Evolutionary conservation across 2,113 vertebrate genomes (phyloP).

Genomic region (Balaeniceps rex): DNA sequence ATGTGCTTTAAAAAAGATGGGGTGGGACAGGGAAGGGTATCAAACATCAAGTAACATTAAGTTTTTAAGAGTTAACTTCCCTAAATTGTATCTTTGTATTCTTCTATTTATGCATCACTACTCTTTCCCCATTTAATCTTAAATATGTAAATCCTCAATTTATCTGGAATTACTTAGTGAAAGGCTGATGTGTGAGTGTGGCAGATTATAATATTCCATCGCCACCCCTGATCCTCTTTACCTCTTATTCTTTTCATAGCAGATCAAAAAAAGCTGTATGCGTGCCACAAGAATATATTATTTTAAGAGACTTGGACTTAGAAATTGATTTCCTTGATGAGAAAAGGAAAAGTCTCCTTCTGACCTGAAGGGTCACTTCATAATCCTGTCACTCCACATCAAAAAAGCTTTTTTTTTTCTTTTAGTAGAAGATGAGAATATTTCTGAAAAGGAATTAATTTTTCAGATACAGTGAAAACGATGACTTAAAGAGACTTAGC

Average conservation of each 20-base stretch:
- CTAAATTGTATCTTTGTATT: conserved; percentile 65
- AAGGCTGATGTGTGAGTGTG: conserved; percentile 81
- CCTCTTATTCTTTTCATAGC: conserved; percentile 82
- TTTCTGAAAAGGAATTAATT: conserved; percentile 85
- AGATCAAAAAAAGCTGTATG: conserved; percentile 77
- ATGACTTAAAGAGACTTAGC: conserved; percentile 74
- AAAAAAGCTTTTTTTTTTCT: conserved; percentile 67
- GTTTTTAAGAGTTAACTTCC: conserved; percentile 74
- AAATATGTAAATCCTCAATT: conserved; percentile 88
- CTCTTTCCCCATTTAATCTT: conserved; percentile 79
- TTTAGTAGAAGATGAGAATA: conserved; percentile 77
- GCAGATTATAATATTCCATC: conserved; percentile 83
- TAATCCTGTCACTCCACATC: conserved; percentile 78
- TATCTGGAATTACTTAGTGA: conserved; percentile 84
- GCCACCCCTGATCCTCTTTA: conserved; percentile 84
- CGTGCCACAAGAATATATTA: conserved; percentile 81
- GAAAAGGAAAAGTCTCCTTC: conserved; percentile 81
- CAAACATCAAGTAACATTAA: conserved; percentile 19
- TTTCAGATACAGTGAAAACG: conserved; percentile 75
- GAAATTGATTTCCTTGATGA: conserved; percentile 88
- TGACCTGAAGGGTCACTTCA: conserved; percentile 78
- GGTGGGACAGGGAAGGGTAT: conserved; percentile 3
- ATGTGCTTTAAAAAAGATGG: conserved; percentile 33
- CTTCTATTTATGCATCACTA: conserved; percentile 66
- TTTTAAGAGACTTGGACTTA: conserved; percentile 84